A percentile compares a stretch with the other conserved stretches of the same genome.
Conservation (phyloP, 2,797 vertebrate genomes). For the Alauda arvensis region DNA sequence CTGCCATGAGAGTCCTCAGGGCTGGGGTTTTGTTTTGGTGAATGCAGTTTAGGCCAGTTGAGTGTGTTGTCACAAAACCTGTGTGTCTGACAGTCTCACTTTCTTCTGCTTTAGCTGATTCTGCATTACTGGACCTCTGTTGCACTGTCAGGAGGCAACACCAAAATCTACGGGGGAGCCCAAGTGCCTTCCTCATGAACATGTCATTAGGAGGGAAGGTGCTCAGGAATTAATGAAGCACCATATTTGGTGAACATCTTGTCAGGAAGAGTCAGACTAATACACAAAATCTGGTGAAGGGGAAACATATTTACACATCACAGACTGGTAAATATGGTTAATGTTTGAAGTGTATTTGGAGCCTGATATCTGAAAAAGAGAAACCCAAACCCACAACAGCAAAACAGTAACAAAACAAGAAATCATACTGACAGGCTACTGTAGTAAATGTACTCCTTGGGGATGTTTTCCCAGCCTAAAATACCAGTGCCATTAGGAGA, state of each 20-base stretch:
- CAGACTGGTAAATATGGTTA: conserved; percentile 25
- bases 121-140: background rate
- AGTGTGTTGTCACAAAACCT: background rate
- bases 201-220: background rate
- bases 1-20: background rate
- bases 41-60: background rate
- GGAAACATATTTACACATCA: conserved; percentile 34
- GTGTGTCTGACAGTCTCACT: background rate
- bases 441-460: background rate
- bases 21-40: background rate
- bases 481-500: background rate
- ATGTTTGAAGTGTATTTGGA: conserved; percentile 13
- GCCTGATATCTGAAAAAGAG: background rate
- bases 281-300: conserved; percentile 44
- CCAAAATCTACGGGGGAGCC: background rate
- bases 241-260: conserved; percentile 48
- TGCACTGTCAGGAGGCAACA: background rate
- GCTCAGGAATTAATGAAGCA: background rate
- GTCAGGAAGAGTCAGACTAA: conserved; percentile 30
- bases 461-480: background rate
- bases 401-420: background rate
- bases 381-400: background rate
- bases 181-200: background rate
- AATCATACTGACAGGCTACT: background rate
- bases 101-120: background rate